These are phyloP conservation scores for Chelon auratus DNA, from an alignment of 2,797 vertebrate genomes.

Conservation along the genomic window DNA sequence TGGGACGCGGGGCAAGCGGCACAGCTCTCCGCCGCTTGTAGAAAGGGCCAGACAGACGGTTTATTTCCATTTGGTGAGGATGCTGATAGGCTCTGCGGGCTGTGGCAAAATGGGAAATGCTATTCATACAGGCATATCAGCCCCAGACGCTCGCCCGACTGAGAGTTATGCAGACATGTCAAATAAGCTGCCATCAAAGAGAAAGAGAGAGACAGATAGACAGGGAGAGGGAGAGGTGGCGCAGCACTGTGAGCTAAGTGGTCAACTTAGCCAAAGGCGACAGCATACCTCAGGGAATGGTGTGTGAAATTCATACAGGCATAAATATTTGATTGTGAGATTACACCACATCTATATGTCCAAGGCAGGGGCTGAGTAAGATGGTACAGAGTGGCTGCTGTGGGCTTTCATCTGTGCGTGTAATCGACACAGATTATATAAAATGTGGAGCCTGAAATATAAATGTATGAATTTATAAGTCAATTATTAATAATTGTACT, in stretches of 20 bases:
- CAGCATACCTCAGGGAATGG: constrained; percentile 45
- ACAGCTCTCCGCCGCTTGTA: constrained; percentile 37
- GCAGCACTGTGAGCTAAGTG: constrained; percentile 43
- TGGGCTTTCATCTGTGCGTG: constrained; percentile 25
- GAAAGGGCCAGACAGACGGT: constrained; percentile 63
- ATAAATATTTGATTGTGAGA: constrained; percentile 70
- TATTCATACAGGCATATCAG: constrained; percentile 68
- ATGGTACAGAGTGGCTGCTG: constrained; percentile 1
- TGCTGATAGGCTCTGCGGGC: constrained; percentile 56
- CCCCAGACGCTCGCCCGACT: constrained; percentile 57
- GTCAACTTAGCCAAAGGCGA: constrained; percentile 53
- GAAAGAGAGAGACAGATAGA: constrained; percentile 3
- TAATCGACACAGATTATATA: constrained; percentile 8
- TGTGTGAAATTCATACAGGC: constrained; percentile 56
- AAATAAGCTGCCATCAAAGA: constrained; percentile 57
- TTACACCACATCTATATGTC: constrained; percentile 50
- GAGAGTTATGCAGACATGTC: constrained; percentile 68
- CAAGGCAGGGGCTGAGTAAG: constrained; percentile 32
- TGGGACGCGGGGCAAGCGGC: constrained; percentile 63
- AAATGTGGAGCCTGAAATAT: constrained; percentile 53
- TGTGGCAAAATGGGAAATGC: constrained; percentile 62
- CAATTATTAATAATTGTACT: constrained; percentile 19
- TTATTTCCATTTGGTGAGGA: constrained; percentile 71
- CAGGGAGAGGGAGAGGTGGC: constrained; percentile 18
- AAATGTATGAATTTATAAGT: constrained; percentile 36